Percentiles rank a stretch among this genome's conserved stretches.
Evolutionary conservation across 2,797 vertebrate genomes (phyloP).

Genomic region (Muscicapa comitata): DNA sequence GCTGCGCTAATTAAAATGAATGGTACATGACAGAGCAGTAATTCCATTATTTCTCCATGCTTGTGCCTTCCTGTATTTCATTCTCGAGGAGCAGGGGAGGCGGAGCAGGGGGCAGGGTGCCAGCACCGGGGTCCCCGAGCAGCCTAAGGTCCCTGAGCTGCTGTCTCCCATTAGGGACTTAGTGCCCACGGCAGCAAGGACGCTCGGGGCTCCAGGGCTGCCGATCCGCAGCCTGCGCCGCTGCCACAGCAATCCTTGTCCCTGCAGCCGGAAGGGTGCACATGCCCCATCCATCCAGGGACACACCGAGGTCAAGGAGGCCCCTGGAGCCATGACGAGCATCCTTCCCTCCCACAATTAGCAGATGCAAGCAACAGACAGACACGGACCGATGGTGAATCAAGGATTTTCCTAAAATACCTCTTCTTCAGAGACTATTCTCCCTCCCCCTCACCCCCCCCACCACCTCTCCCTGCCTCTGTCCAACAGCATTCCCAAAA

Average conservation of each 20-base stretch:
- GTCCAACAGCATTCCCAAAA: constrained; percentile 60
- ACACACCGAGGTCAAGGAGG: background rate
- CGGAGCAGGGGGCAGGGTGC: background rate
- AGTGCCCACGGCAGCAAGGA: background rate
- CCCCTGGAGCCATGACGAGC: background rate
- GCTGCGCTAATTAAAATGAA: background rate
- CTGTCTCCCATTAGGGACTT: background rate
- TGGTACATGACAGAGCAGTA: background rate
- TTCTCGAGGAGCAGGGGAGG: background rate
- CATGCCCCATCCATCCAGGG: background rate
- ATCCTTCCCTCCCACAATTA: background rate
- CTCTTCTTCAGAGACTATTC: background rate
- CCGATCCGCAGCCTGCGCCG: rapidly evolving
- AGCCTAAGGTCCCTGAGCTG: background rate
- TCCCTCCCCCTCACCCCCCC: background rate
- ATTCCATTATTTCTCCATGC: background rate
- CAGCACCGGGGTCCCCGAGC: rapidly evolving
- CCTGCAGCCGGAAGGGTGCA: rapidly evolving
- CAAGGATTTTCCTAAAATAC: background rate
- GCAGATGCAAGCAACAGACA: background rate
- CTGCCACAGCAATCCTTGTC: background rate
- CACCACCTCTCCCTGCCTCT: background rate
- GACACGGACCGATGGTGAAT: background rate
- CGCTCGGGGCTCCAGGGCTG: rapidly evolving
- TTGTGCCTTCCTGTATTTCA: background rate